A percentile compares a stretch with the other conserved stretches of the same genome.
Conservation (phyloP, 2,113 vertebrate species). For the Sorex araneus region DNA sequence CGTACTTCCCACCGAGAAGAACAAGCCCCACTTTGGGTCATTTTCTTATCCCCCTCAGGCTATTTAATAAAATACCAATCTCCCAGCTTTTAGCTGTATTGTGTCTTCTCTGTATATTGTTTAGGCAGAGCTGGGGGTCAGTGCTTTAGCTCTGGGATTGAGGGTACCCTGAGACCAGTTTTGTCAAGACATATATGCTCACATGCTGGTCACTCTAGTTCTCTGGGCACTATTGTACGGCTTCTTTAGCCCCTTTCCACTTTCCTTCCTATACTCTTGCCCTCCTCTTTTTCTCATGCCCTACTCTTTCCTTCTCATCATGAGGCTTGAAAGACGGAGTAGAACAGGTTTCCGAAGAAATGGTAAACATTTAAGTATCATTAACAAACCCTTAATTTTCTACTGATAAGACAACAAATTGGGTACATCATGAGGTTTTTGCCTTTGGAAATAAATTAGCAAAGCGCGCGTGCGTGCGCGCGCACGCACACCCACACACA, state of each 20-base stretch:
- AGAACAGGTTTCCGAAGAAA: neutral
- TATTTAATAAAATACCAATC: neutral
- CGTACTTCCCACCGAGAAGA: neutral
- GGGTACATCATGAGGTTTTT: neutral
- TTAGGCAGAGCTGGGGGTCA: neutral
- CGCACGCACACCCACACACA: no score
- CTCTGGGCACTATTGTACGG: no score
- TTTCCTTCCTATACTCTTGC: neutral
- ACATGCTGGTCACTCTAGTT: rapidly evolving
- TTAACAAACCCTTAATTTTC: neutral
- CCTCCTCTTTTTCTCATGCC: neutral
- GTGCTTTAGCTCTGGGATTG: neutral
- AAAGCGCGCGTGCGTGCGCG: no score
- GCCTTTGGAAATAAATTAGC: neutral
- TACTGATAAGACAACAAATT: conserved; percentile 26
- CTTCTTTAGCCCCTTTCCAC: neutral
- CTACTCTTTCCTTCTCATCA: neutral
- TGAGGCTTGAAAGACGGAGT: neutral
- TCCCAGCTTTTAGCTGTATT: neutral
- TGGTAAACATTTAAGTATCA: neutral
- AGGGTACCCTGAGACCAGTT: neutral
- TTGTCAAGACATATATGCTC: rapidly evolving
- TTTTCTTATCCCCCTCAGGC: neutral
- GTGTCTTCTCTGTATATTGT: neutral
- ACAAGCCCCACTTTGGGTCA: no score